Evolutionary conservation across 2,113 vertebrate species (phyloP).

Genomic region (Anseranas semipalmata): DNA sequence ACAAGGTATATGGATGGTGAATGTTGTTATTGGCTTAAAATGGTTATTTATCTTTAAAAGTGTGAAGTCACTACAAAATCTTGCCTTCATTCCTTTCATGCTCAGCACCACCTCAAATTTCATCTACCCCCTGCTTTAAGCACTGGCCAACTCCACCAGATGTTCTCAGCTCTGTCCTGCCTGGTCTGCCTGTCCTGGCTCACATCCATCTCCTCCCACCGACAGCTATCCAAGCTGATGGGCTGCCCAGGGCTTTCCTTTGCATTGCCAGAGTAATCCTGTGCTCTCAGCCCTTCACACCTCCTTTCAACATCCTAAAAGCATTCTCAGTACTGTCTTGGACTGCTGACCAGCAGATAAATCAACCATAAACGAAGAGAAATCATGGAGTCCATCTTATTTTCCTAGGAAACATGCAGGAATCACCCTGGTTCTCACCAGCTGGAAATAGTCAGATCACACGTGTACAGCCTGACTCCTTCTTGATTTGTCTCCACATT

Average conservation of each 20-base stretch:
- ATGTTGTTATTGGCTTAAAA: neutral
- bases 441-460: neutral
- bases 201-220: neutral
- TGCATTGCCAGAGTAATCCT: neutral
- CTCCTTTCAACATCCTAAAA: neutral
- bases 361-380: neutral
- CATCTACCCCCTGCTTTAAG: neutral
- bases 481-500: neutral
- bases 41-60: neutral
- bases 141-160: neutral
- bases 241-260: neutral
- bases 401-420: neutral
- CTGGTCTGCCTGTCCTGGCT: neutral
- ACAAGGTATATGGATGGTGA: neutral
- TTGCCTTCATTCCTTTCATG: neutral
- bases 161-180: neutral
- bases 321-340: neutral
- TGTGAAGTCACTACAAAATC: neutral
- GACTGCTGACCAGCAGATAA: neutral
- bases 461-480: neutral
- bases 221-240: neutral
- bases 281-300: neutral
- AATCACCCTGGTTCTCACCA: neutral
- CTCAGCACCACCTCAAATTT: neutral
- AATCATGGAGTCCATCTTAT: fast-evolving